Conservation (phyloP, 2,888 invertebrate species). For the Sesia bembeciformis region DNA sequence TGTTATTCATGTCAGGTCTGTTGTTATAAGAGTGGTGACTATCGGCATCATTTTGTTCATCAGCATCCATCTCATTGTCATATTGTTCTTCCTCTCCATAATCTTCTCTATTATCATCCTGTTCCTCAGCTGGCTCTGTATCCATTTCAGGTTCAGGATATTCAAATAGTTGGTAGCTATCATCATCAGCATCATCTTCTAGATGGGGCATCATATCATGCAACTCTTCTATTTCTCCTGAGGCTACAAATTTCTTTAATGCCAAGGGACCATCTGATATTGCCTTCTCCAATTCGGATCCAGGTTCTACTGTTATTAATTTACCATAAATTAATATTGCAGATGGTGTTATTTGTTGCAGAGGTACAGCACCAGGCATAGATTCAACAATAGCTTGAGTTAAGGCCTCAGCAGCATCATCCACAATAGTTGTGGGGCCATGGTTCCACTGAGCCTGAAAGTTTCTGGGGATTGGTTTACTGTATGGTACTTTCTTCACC, state of each 20-base stretch:
- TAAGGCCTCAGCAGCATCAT: slow-evolving; percentile 75
- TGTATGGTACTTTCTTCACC: slow-evolving; percentile 91
- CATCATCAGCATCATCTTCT: slow-evolving; percentile 76
- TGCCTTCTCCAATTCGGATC: slow-evolving; percentile 83
- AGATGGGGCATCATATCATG: slow-evolving; percentile 83
- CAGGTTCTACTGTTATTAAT: slow-evolving; percentile 84
- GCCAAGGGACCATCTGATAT: slow-evolving; percentile 85
- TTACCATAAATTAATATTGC: slow-evolving; percentile 90
- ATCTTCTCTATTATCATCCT: slow-evolving; percentile 33
- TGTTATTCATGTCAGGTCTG: slow-evolving; percentile 15
- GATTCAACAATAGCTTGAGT: slow-evolving; percentile 83
- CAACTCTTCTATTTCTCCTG: slow-evolving; percentile 87
- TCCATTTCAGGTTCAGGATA: slow-evolving; percentile 50
- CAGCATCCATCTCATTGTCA: slow-evolving; percentile 30
- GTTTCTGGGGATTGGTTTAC: slow-evolving; percentile 95
- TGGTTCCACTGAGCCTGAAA: slow-evolving; percentile 99
- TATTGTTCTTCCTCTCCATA: slow-evolving; percentile 51
- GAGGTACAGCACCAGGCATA: slow-evolving; percentile 84
- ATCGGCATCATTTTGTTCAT: neutral
- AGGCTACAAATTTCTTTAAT: slow-evolving; percentile 83
- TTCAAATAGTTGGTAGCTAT: slow-evolving; percentile 57
- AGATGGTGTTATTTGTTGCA: slow-evolving; percentile 84
- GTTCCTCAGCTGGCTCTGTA: slow-evolving; percentile 23
- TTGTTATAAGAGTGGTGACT: neutral
- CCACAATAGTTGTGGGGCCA: slow-evolving; percentile 70